A percentile compares a stretch with the other conserved stretches of the same genome.
Conservation (phyloP, 2,113 vertebrate genomes). For the Clarias macrocephalus region DNA sequence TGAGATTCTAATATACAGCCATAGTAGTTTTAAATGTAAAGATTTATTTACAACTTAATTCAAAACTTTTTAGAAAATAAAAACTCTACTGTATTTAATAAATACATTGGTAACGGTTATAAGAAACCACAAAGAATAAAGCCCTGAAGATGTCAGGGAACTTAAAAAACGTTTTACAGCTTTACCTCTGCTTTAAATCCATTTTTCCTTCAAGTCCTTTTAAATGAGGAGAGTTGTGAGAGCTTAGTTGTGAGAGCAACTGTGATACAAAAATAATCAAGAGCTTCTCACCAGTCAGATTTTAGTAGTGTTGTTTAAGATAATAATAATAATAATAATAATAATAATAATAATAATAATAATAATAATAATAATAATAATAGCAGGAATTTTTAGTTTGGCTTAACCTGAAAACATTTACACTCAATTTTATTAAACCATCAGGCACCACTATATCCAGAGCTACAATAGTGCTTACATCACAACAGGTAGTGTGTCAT, state of each 20-base stretch:
- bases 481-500: background rate
- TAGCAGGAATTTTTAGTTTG: background rate
- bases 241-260: background rate
- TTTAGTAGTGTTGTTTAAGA: background rate
- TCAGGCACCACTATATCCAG: slow-evolving; percentile 48
- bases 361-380: too few relatives aligned
- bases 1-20: background rate
- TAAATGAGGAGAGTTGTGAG: background rate
- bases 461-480: too few relatives aligned
- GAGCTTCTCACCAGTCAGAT: background rate
- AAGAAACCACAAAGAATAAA: background rate
- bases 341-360: too few relatives aligned
- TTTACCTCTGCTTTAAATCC: background rate
- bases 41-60: background rate
- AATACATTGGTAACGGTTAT: background rate
- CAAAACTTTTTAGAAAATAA: background rate
- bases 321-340: too few relatives aligned
- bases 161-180: background rate
- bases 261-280: background rate
- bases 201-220: background rate
- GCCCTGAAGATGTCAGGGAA: background rate
- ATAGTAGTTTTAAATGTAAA: background rate
- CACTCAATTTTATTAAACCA: slow-evolving; percentile 46
- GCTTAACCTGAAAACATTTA: background rate
- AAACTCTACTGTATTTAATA: background rate